Base-by-base conservation (phyloP, 2,113 vertebrate genomes). In the Centropristis striata region DNA sequence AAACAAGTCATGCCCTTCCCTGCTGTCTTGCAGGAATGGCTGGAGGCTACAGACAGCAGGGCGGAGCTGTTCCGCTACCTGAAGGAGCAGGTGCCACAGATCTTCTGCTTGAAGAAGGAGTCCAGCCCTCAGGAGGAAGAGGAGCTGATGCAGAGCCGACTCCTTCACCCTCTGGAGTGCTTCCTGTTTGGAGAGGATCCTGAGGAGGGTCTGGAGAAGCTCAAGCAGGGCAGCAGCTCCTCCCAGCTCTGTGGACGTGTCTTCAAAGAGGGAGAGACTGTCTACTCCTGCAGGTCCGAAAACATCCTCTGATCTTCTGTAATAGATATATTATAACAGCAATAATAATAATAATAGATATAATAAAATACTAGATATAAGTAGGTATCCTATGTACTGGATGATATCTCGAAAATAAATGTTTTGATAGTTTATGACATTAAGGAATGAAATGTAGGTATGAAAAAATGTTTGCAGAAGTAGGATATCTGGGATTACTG, bases 211-310 rank as follows among this genome's bases (percentile, higher is more conserved):
- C 92, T 98, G 86, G 96, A 97, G 86, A 99, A 98, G 86, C 92
- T 99, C 51, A 94, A 96, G 36, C 96, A 99, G 68, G 89, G 80
- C 74, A 96, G 94, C 80, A 91, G 93, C 83, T 95, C 95, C 8
- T 96, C 97, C 69, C 97, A 98, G 68, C 96, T 97, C 23, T 99
- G 98, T 93, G 98, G 98, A 4, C 97, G 96, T 60, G 98, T 99
- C 63, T 99, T 99, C 90, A 98, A 98, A 95, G 96, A 97, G 82
- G 98, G 98, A 54, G 98, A 99, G 92, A 98, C 98, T 0, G 98
- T 98, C 0, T 99, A 99, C 92, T 98, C 98, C 51, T 99, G 98
- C 97, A 98, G 98, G 98, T 99, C 90, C 92, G 94, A 59, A 49
- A 3, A 57, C 9, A 46, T 6, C 20, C 21, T 58, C 28, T 71